Evolutionary conservation across 2,888 invertebrate species (phyloP).

Genomic region (Invenusta paracnida): DNA sequence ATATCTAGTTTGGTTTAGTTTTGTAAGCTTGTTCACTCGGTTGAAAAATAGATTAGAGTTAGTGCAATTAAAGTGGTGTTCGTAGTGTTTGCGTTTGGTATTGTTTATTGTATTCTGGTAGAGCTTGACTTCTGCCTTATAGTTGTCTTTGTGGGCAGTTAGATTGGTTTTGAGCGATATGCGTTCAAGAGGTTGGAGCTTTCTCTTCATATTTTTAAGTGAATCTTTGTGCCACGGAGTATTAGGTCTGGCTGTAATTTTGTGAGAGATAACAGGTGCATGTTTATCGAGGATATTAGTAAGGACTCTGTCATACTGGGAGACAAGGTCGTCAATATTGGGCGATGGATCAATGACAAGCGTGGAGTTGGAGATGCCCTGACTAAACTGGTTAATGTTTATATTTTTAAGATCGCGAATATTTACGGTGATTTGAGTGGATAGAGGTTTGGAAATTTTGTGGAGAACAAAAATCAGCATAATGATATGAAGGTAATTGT

Average conservation of each 20-base stretch:
- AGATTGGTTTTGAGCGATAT: not conserved
- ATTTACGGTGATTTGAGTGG: no score
- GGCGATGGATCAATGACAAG: not conserved
- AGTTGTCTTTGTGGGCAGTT: no score
- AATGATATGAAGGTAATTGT: no score
- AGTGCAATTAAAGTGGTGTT: not conserved
- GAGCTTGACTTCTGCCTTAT: no score
- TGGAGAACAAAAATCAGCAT: no score
- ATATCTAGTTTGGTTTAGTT: slow-evolving; percentile 4
- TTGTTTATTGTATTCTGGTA: no score
- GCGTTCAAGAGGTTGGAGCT: not conserved
- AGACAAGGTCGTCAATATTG: not conserved
- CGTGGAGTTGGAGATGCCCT: not conserved
- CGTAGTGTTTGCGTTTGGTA: no score
- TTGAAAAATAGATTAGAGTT: not conserved
- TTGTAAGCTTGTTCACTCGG: not conserved
- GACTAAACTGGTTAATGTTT: not conserved
- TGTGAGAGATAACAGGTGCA: not conserved
- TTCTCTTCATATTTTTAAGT: not conserved
- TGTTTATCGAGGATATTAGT: not conserved
- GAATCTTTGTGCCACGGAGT: not conserved
- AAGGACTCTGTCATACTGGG: not conserved
- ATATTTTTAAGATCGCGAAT: no score
- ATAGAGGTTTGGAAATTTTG: no score
- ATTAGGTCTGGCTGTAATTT: not conserved